Evolutionary conservation across 1,140 invertebrate genomes (phyloP), one percentile per base, ranked within the genome.

Genomic region (Drosophila sechellia): DNA sequence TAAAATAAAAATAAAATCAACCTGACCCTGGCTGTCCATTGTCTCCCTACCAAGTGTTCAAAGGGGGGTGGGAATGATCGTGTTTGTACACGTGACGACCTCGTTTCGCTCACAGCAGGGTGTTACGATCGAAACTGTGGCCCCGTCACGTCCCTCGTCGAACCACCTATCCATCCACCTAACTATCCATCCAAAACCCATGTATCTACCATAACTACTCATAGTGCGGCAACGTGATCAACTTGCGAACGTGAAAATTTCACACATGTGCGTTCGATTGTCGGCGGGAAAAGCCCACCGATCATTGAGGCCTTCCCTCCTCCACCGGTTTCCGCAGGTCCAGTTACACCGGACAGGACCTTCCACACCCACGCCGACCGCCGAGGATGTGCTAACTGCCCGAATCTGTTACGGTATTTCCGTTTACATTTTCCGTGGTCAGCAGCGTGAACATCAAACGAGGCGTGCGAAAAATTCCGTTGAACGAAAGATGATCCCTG

Each of bases 41-140:
- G 68, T 71, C 79, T 81, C 42, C 25, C 53, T 31, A 58, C 46
- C 61, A 22, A 72, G 75, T 79, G 60, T 59, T 66, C 54, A 58
- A 58, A 46, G 57, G 55, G 56, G 65, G 55, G 43, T 59, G 63
- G 74, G 57, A 37, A 64, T 43, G 74, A 61, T 59, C 79, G 70
- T 87, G 79, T 86, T 86, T 83, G 56, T 89, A 79, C 83, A 86
- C 79, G 84, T 86, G 83, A 89, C 83, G 81, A 87, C 75, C 83
- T 79, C 81, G 83, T 86, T 86, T 76, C 54, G 45, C 39, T 76
- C 83, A 35, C 83, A 64, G 84, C 83, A 77, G 83, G 84, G 60
- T 79, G 71, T 68, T 66, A 53, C 55, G 43, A 34, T 77, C 75
- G 20, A 60, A 81, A 78, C 72, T 54, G 35, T 45, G 31, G 15